Percentiles rank a stretch among this genome's conserved stretches.
These are phyloP conservation scores for Xiphydria camelus DNA, from an alignment of 2,888 invertebrate species.

Conservation along the genomic window DNA sequence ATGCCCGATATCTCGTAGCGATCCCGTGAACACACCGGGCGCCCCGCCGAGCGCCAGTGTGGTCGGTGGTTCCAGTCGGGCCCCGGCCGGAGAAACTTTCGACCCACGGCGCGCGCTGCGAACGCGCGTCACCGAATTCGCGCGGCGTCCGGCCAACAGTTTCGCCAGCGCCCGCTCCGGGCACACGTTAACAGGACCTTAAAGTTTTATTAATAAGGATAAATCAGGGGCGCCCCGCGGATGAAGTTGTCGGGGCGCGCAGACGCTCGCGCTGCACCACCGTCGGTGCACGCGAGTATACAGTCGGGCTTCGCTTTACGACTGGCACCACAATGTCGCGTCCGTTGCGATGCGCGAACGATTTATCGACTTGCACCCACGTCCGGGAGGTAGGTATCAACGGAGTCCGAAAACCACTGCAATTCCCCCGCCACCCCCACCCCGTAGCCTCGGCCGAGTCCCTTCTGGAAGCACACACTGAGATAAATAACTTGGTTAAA, in stretches of 20 bases:
- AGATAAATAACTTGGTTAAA: no score
- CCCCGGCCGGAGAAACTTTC: slow-evolving; percentile 29
- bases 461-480: no score
- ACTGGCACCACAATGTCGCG: no score
- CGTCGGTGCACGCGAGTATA: no score
- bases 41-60: slow-evolving; percentile 39
- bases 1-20: slow-evolving; percentile 51
- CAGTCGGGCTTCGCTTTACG: background rate
- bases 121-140: no score
- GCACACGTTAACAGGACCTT: slow-evolving; percentile 53
- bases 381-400: no score
- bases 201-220: slow-evolving; percentile 57
- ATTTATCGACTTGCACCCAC: background rate
- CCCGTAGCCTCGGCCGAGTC: background rate
- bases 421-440: background rate
- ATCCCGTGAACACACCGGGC: slow-evolving; percentile 31
- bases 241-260: slow-evolving; percentile 48
- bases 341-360: background rate
- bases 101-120: slow-evolving; percentile 12
- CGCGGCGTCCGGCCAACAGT: slow-evolving; percentile 2
- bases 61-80: slow-evolving; percentile 23
- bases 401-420: no score
- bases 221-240: slow-evolving; percentile 54
- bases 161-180: slow-evolving; percentile 16
- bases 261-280: background rate